Evolutionary conservation across 2,888 invertebrate species (phyloP), one percentile per base, ranked within the genome.

Genomic region (Dorcus hopei): DNA sequence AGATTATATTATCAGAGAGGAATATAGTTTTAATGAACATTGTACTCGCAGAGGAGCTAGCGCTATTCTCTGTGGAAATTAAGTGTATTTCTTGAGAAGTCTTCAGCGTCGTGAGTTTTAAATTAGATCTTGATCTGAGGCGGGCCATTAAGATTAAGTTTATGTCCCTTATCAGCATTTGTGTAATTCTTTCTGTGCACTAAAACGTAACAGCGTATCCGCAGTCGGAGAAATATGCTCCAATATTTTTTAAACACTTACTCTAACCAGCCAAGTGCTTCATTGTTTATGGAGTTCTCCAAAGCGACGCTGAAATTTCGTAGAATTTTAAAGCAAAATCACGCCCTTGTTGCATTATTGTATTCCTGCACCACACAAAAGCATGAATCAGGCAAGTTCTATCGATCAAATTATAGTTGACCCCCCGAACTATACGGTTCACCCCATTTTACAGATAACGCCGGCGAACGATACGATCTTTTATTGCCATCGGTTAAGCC

Each of bases 61-160:
- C 26, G 26, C 26, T 33, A 33, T 33, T 33, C 26, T 33, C 26
- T 33, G 26, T 33, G 26, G 26, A 33, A 23, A 45, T 45, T 45
- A 45, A 45, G 9, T 9, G 9, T 45, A 9, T 16, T 19, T 45
- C 45, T 45, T 45, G 16, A 45, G 45, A 45, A 45, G 23, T 19
- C 45, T 45, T 45, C 45, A 45, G 23, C 8, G 45, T 9, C 45
- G 45, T 23, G 16, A 58, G 53, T 58, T 58, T 58, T 58, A 58
- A 58, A 58, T 58, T 58, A 58, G 58, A 58, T 58, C 58, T 49
- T n/a, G 53, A 58, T 58, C 54, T 54, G 38, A 40, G 40, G 9
- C 38, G 11, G 43, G 49, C 40, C 53, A 53, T 54, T 58, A 58
- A 49, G 58, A 58, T 58, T 49, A 49, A 41, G 58, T 58, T 58